Conservation (phyloP, 2,888 invertebrate genomes). For the Papilio demoleus region DNA sequence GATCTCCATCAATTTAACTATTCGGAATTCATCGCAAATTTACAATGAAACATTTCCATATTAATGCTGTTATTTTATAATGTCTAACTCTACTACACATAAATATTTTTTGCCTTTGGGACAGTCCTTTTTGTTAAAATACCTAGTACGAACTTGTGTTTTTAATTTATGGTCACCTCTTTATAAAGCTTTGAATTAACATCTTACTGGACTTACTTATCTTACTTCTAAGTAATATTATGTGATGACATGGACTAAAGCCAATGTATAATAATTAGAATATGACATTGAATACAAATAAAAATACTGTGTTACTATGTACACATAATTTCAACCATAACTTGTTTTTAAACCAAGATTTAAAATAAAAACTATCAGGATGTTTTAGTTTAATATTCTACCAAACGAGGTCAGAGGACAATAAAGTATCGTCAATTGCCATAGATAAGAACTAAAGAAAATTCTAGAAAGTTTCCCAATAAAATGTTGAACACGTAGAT, state of each 20-base stretch:
- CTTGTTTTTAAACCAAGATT: no score
- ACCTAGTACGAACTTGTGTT: no score
- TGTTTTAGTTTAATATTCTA: background rate
- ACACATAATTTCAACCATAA: no score
- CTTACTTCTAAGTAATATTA: no score
- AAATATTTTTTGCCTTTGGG: background rate
- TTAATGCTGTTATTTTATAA: background rate
- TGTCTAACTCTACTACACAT: background rate
- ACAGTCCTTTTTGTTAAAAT: background rate
- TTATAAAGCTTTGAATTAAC: no score
- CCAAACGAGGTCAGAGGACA: slow-evolving; percentile 8
- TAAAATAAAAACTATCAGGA: no score
- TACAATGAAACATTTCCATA: background rate
- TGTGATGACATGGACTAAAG: no score
- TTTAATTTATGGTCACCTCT: no score
- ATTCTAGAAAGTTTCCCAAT: slow-evolving; percentile 20
- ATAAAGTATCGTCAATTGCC: slow-evolving; percentile 8
- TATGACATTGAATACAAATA: no score
- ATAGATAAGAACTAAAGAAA: slow-evolving; percentile 21
- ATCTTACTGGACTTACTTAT: no score
- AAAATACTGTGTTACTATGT: no score
- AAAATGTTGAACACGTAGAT: slow-evolving; percentile 12
- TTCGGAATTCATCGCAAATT: slow-evolving; percentile 23
- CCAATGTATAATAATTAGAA: no score
- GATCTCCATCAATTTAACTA: background rate